These are phyloP conservation scores for Ommatoiulus sabulosus DNA, from an alignment of 2,888 invertebrate species.

Conservation along the genomic window DNA sequence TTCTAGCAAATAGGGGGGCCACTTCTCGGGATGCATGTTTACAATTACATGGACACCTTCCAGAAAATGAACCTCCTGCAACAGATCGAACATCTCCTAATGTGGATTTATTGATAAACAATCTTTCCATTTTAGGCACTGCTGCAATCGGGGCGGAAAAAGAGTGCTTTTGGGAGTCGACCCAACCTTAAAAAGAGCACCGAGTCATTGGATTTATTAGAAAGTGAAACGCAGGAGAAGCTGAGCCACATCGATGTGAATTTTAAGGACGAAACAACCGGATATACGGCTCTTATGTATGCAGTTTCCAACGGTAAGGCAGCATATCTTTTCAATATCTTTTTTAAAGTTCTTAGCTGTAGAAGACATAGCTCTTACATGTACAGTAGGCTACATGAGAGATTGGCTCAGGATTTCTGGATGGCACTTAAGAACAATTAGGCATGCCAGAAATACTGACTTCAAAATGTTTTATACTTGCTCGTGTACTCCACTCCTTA, in stretches of 20 bases:
- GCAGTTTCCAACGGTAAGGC: constrained; percentile 54
- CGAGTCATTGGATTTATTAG: constrained; percentile 53
- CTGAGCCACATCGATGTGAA: constrained; percentile 56
- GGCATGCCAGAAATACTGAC: not conserved
- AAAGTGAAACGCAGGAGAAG: constrained; percentile 55
- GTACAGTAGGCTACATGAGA: too few relatives aligned
- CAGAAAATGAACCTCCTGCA: not conserved
- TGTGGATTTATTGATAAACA: constrained; percentile 44
- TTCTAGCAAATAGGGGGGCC: not conserved
- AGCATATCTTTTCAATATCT: not conserved
- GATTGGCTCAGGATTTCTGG: not conserved
- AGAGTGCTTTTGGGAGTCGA: constrained; percentile 54
- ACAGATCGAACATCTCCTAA: not conserved
- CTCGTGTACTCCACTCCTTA: not conserved
- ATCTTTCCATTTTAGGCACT: constrained; percentile 51
- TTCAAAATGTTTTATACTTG: not conserved
- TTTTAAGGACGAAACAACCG: constrained; percentile 53
- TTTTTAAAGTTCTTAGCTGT: not conserved
- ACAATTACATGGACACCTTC: not conserved
- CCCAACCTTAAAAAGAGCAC: constrained; percentile 55
- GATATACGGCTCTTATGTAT: constrained; percentile 55
- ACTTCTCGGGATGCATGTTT: not conserved
- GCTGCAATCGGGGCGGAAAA: constrained; percentile 45
- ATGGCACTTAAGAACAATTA: not conserved
- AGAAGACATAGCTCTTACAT: not conserved